Conservation (phyloP, 2,888 invertebrate species). For the Ormyrus rosae region DNA sequence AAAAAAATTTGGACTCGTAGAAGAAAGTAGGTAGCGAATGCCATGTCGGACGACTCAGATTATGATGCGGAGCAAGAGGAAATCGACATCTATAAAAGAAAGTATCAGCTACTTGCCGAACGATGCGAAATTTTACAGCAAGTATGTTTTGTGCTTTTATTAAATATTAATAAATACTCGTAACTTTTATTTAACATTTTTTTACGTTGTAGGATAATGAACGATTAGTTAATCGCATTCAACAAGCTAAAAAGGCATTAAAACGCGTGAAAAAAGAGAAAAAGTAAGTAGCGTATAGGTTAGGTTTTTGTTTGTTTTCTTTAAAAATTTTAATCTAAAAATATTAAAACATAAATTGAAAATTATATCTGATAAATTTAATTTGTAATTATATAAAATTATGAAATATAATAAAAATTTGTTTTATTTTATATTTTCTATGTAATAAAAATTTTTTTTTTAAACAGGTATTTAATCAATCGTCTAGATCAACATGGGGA, state of each 20-base stretch:
- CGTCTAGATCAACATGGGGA: constrained; percentile 84
- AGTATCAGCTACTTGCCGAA: constrained; percentile 84
- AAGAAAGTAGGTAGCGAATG: constrained; percentile 15
- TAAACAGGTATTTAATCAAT: constrained; percentile 80
- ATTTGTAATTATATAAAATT: not conserved
- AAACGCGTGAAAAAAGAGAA: constrained; percentile 83
- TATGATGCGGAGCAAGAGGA: constrained; percentile 79
- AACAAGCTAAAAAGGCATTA: constrained; percentile 83
- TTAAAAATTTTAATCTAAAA: too few species aligned
- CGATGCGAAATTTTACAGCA: constrained; percentile 86
- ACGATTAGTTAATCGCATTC: constrained; percentile 83
- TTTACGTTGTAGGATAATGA: constrained; percentile 81
- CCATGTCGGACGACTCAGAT: constrained; percentile 80
- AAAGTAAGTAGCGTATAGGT: constrained; percentile 70
- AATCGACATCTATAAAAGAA: constrained; percentile 84
- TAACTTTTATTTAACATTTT: not conserved
- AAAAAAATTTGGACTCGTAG: not conserved
- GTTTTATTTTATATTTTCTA: constrained; percentile 14
- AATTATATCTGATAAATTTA: too few species aligned
- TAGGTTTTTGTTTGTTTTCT: constrained; percentile 58
- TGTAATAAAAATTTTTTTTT: constrained; percentile 2
- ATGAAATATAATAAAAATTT: not conserved
- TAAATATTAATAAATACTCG: not conserved
- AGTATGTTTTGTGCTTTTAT: constrained; percentile 65
- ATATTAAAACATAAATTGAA: too few species aligned